These are phyloP conservation scores for Schizotus pectinicornis DNA, from an alignment of 2,888 invertebrate genomes.

Conservation along the genomic window DNA sequence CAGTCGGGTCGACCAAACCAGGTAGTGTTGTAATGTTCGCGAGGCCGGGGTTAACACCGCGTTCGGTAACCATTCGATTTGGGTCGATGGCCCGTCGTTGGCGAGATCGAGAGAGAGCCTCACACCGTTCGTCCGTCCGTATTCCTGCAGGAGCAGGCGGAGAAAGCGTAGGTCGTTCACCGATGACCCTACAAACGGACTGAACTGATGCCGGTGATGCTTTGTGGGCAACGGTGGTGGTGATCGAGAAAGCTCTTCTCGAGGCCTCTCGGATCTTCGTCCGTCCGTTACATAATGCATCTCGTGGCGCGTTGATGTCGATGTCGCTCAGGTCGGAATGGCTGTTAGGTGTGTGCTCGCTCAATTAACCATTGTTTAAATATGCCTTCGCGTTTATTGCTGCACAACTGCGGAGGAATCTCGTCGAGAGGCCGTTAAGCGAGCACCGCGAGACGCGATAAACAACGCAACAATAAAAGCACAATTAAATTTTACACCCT, in stretches of 20 bases:
- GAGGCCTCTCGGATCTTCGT: not conserved
- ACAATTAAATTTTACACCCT: too few species aligned
- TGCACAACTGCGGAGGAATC: not conserved
- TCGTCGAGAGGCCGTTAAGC: too few species aligned
- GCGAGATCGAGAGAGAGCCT: conserved; percentile 8
- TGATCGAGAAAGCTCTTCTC: too few species aligned
- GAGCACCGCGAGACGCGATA: too few species aligned
- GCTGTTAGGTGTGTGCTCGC: not conserved
- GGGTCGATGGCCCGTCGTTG: conserved; percentile 34
- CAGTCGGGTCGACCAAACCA: conserved; percentile 16
- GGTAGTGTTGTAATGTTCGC: conserved; percentile 20
- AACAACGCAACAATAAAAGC: too few species aligned
- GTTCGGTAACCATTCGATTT: conserved; percentile 34
- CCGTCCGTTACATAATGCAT: not conserved
- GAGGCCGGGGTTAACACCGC: conserved; percentile 18
- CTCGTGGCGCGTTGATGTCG: too few species aligned
- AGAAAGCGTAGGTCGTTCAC: conserved; percentile 28
- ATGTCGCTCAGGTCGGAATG: too few species aligned
- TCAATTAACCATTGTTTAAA: not conserved
- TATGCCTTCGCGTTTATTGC: not conserved
- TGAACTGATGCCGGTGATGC: conserved; percentile 3
- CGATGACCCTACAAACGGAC: conserved; percentile 28
- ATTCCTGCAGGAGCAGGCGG: conserved; percentile 30
- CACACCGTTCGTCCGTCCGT: not conserved
- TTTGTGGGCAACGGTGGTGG: conserved; percentile 21